A percentile compares a stretch with the other conserved stretches of the same genome.
Evolutionary conservation across 2,888 invertebrate genomes (phyloP).

Genomic region (Macaria notata): DNA sequence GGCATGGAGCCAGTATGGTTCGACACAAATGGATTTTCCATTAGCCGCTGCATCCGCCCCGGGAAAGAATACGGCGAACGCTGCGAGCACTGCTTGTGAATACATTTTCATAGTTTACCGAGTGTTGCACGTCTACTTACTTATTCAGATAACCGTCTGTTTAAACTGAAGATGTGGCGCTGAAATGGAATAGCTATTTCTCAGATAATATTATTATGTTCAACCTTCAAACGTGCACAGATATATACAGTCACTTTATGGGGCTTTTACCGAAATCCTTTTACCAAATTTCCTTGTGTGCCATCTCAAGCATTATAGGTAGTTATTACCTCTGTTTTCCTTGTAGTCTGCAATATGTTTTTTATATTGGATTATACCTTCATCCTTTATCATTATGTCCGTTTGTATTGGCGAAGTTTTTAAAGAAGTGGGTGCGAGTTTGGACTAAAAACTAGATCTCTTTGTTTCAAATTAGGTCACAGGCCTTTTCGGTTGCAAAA

Average conservation of each 20-base stretch:
- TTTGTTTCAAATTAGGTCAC: slow-evolving; percentile 14
- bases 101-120: slow-evolving; percentile 41
- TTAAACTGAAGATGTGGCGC: slow-evolving; percentile 27
- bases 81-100: slow-evolving; percentile 39
- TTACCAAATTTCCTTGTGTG: slow-evolving; percentile 32
- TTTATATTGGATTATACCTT: slow-evolving; percentile 38
- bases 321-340: slow-evolving; percentile 35
- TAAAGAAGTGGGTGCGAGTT: not conserved
- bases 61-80: slow-evolving; percentile 40
- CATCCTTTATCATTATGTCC: slow-evolving; percentile 27
- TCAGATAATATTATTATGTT: slow-evolving; percentile 24
- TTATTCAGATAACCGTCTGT: slow-evolving; percentile 29
- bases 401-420: slow-evolving; percentile 14
- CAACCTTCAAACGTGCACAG: slow-evolving; percentile 13
- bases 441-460: not conserved
- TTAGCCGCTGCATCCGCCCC: slow-evolving; percentile 48
- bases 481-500: slow-evolving; percentile 4
- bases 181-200: slow-evolving; percentile 29
- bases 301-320: slow-evolving; percentile 24
- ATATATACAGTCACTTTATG: slow-evolving; percentile 24
- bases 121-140: slow-evolving; percentile 29
- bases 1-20: slow-evolving; percentile 40
- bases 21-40: slow-evolving; percentile 62
- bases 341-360: slow-evolving; percentile 37
- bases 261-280: slow-evolving; percentile 31